These are phyloP conservation scores for Acronicta alni DNA, from an alignment of 2,888 invertebrate species.

Conservation along the genomic window DNA sequence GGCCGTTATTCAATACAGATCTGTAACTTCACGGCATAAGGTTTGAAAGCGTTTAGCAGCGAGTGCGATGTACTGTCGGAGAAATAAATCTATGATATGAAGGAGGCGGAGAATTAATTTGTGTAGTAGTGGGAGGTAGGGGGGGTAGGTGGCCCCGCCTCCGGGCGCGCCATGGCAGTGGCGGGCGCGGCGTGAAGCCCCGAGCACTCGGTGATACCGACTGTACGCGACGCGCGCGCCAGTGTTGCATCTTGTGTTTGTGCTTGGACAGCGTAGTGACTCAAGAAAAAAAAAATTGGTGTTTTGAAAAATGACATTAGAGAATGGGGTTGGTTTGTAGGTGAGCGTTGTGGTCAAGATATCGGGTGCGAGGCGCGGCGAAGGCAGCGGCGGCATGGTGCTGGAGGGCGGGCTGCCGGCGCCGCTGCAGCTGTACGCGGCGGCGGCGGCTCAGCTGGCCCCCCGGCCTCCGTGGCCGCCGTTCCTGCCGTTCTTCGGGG, in stretches of 20 bases:
- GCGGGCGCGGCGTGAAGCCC: constrained; percentile 65
- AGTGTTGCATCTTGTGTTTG: constrained; percentile 47
- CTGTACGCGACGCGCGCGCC: constrained; percentile 63
- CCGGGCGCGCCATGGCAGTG: constrained; percentile 85
- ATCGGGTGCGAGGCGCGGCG: constrained; percentile 71
- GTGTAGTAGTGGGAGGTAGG: constrained; percentile 75
- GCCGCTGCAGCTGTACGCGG: constrained; percentile 92
- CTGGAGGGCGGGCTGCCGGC: constrained; percentile 92
- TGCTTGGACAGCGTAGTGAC: constrained; percentile 56
- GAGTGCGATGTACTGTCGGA: constrained; percentile 76
- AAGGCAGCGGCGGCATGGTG: constrained; percentile 88
- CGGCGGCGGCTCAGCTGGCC: constrained; percentile 90
- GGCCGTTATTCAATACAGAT: constrained; percentile 81
- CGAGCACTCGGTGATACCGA: constrained; percentile 51
- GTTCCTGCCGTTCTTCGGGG: constrained; percentile 90
- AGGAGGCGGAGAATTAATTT: constrained; percentile 87
- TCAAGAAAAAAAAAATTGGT: constrained; percentile 49
- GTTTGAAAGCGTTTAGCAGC: constrained; percentile 84
- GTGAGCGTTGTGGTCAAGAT: constrained; percentile 74
- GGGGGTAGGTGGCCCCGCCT: constrained; percentile 80
- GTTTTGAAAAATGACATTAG: constrained; percentile 67
- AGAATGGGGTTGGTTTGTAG: constrained; percentile 65
- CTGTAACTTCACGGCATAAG: constrained; percentile 82
- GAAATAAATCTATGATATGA: constrained; percentile 89
- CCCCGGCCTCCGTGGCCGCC: constrained; percentile 90